Evolutionary conservation across 2,888 invertebrate species (phyloP), one percentile per base, ranked within the genome.

Genomic region (Choristoneura rosaceana): DNA sequence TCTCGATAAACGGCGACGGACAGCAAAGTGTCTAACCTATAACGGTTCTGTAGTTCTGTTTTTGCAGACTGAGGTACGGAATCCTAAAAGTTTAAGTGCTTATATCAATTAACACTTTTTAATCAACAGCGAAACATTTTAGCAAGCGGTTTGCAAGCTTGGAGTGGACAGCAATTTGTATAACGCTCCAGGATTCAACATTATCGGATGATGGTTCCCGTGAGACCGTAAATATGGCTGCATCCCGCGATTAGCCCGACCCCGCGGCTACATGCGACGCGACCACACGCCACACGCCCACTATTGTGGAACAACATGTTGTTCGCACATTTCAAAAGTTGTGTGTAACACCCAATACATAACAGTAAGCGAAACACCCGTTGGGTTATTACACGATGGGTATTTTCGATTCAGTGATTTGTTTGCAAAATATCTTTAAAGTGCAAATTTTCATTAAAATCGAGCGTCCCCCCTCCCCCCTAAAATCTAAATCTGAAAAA

Each of bases 141-240:
- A 71, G 62, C 68, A 43, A 63, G 58, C 61, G 33, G 61, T 47
- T 59, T 50, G 50, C 38, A 68, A 47, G 62, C 45, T 47, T 45
- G 17, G 63, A 65, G 50, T 65, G 73, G 76, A 76, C 79, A 78
- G 76, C 77, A 76, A 82, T 85, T 87, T 84, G 85, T 85, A 80
- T 78, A 81, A 74, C 79, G 75, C 76, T 70, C 73, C 80, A 76
- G 82, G 84, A 84, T 81, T 82, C 81, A 81, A 84, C 81, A 87
- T 86, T 89, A 89, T 90, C 89, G 82, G 87, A 86, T 87, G 87
- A 85, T 85, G 77, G 81, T 73, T 84, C 90, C 86, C 90, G 67
- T 75, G 85, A 87, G 90, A 85, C 87, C 77, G 89, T 91, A 90
- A 90, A 91, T 90, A 90, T 87, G 83, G 83, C 80, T 79, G 81